Percentiles rank a stretch among this genome's conserved stretches.
Evolutionary conservation across 2,888 invertebrate species (phyloP).

Genomic region (Epistrophe eligans): DNA sequence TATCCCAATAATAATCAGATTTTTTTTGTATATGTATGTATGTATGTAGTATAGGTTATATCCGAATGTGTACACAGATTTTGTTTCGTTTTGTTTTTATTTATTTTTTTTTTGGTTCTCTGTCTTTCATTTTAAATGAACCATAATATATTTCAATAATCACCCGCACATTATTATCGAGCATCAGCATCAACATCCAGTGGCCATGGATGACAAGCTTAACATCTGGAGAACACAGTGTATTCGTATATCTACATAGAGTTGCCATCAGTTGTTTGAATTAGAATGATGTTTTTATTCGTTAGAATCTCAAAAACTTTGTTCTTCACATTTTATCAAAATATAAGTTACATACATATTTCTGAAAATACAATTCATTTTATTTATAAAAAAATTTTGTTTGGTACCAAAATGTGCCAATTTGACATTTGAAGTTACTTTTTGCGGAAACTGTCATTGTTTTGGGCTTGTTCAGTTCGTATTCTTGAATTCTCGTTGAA

Average conservation of each 20-base stretch:
- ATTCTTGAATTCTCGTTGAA: too few species aligned
- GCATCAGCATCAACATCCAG: conserved; percentile 17
- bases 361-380: too few species aligned
- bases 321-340: too few species aligned
- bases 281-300: background rate
- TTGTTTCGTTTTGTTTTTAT: conserved; percentile 47
- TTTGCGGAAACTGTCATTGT: too few species aligned
- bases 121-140: conserved; percentile 60
- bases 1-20: conserved; percentile 58
- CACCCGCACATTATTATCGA: conserved; percentile 74
- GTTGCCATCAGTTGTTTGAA: background rate
- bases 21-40: conserved; percentile 7
- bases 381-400: too few species aligned
- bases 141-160: conserved; percentile 75
- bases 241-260: background rate
- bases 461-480: too few species aligned
- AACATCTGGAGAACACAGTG: conserved; percentile 49
- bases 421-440: too few species aligned
- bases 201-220: conserved; percentile 55
- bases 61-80: conserved; percentile 67
- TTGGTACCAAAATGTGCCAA: too few species aligned
- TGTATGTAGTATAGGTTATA: background rate
- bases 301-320: too few species aligned
- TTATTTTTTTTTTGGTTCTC: conserved; percentile 14
- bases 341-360: too few species aligned